A percentile compares a stretch with the other conserved stretches of the same genome.
Conservation (phyloP, 2,888 invertebrate genomes). For the Melanchra persicariae region DNA sequence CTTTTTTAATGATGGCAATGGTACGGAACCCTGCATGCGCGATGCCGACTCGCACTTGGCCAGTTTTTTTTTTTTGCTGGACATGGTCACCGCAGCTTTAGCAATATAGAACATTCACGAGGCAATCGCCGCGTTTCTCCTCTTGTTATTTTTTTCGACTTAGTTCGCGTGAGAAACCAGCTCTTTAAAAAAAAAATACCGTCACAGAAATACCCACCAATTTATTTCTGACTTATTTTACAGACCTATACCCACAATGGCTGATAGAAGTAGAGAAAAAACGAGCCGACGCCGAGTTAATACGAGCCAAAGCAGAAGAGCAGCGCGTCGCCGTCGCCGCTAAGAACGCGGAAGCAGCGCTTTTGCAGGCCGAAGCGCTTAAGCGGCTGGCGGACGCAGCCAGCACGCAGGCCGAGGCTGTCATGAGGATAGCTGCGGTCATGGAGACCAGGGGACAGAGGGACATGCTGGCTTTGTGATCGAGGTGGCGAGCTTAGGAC, state of each 20-base stretch:
- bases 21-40: no score
- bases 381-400: conserved; percentile 79
- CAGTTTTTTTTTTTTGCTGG: no score
- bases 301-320: conserved; percentile 79
- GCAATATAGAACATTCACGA: background rate
- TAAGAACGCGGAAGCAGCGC: conserved; percentile 77
- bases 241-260: conserved; percentile 83
- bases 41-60: no score
- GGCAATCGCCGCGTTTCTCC: no score
- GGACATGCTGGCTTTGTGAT: conserved; percentile 62
- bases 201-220: no score
- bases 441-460: conserved; percentile 72
- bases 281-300: conserved; percentile 80
- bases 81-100: no score
- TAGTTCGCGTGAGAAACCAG: no score
- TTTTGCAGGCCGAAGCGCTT: conserved; percentile 79
- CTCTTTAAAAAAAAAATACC: no score
- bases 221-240: conserved; percentile 3
- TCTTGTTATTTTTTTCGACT: no score
- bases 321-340: conserved; percentile 71
- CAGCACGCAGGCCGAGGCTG: conserved; percentile 77
- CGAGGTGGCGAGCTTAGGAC: background rate
- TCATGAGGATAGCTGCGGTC: conserved; percentile 75
- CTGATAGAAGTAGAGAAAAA: conserved; percentile 82
- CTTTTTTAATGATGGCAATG: no score